Conservation (phyloP, 2,113 vertebrate genomes). For the Zapus hudsonius region DNA sequence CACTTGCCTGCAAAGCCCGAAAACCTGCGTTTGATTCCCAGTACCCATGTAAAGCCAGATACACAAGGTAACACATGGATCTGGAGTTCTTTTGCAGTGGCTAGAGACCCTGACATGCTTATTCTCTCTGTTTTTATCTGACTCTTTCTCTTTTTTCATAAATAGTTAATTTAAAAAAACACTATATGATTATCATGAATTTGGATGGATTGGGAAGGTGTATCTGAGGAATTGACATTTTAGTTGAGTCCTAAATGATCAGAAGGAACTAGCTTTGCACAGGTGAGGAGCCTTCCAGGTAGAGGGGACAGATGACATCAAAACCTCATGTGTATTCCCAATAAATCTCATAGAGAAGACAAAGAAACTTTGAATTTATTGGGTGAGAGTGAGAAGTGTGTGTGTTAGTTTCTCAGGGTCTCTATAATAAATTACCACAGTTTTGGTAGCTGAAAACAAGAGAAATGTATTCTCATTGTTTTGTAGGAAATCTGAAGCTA, state of each 20-base stretch:
- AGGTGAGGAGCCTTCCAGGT: neutral
- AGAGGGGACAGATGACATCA: neutral
- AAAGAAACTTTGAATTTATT: neutral
- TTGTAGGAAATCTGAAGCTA: neutral
- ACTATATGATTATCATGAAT: neutral
- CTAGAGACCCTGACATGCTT: too few species aligned
- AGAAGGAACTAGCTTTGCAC: neutral
- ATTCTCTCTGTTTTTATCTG: too few species aligned
- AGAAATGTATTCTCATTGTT: neutral
- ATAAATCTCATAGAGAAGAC: neutral
- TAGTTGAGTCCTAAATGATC: neutral
- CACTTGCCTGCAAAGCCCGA: too few species aligned
- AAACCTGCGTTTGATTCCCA: too few species aligned
- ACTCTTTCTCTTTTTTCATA: too few species aligned
- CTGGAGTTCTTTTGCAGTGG: too few species aligned
- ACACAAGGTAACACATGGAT: too few species aligned
- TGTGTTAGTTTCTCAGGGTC: neutral
- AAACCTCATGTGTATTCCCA: neutral
- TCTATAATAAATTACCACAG: neutral
- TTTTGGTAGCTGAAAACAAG: neutral
- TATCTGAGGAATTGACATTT: slow-evolving; percentile 17
- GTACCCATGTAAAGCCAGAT: too few species aligned
- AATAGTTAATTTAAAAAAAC: too few species aligned
- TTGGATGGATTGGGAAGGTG: neutral
- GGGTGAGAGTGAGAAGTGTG: neutral